Percentiles rank a stretch among this genome's conserved stretches.
Conservation (phyloP, 1,140 invertebrate species). For the Drosophila gunungcola region DNA sequence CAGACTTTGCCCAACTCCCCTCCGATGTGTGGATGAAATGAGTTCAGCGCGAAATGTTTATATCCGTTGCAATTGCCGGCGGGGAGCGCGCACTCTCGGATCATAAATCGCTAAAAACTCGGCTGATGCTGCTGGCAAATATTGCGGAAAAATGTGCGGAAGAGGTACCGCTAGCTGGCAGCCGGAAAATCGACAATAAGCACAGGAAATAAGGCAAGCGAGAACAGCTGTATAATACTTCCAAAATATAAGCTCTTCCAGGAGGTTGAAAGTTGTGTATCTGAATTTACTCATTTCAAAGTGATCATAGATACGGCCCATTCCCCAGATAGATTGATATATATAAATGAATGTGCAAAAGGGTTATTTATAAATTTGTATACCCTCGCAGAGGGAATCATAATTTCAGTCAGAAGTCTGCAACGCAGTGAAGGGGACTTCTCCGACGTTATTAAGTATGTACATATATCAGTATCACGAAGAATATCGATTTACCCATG, state of each 20-base stretch:
- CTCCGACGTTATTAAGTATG: too few relatives aligned
- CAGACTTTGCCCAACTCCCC: slow-evolving; percentile 16
- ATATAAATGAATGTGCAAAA: background rate
- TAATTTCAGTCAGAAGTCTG: background rate
- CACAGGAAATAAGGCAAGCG: slow-evolving; percentile 70
- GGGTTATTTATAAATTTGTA: background rate
- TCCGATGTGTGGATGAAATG: slow-evolving; percentile 65
- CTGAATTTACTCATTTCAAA: background rate
- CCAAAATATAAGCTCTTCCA: slow-evolving; percentile 31
- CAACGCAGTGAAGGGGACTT: too few relatives aligned
- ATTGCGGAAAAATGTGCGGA: slow-evolving; percentile 74
- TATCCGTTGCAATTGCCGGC: slow-evolving; percentile 79
- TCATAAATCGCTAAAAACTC: slow-evolving; percentile 70
- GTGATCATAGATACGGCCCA: slow-evolving; percentile 15
- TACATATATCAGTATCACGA: too few relatives aligned
- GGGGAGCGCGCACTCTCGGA: slow-evolving; percentile 46
- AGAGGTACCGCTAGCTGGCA: slow-evolving; percentile 52
- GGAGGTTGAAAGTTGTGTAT: background rate
- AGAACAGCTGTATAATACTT: slow-evolving; percentile 38
- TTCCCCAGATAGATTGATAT: background rate
- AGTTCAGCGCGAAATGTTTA: slow-evolving; percentile 77
- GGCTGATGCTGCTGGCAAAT: slow-evolving; percentile 47
- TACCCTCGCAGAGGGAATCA: too few relatives aligned
- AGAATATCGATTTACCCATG: too few relatives aligned
- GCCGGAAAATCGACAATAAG: slow-evolving; percentile 75